Evolutionary conservation across 2,797 vertebrate species (phyloP).

Genomic region (Cercopithecus petaurista): DNA sequence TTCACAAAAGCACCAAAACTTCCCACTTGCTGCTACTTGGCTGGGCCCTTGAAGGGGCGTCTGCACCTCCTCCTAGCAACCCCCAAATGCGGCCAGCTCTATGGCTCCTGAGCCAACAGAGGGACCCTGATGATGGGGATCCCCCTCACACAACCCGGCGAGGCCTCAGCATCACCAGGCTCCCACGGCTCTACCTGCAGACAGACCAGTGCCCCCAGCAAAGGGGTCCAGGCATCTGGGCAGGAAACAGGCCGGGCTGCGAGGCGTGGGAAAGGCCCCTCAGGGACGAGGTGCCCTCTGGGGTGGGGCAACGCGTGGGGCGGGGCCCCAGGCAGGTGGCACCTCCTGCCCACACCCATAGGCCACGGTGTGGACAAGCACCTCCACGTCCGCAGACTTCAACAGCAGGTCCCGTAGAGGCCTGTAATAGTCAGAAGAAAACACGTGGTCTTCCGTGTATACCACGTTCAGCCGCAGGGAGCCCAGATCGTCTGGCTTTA

Average conservation of each 20-base stretch:
- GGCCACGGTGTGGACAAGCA: not conserved
- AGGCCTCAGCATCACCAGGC: not conserved
- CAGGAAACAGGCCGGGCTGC: not conserved
- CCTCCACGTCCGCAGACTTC: slow-evolving; percentile 93
- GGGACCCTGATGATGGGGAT: not conserved
- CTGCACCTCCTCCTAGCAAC: not conserved
- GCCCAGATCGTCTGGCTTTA: slow-evolving; percentile 96
- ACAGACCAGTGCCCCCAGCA: not conserved
- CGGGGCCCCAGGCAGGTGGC: not conserved
- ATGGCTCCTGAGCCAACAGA: not conserved
- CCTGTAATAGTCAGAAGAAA: slow-evolving; percentile 94
- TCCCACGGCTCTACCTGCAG: not conserved
- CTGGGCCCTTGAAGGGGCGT: not conserved
- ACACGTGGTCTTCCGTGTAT: slow-evolving; percentile 99
- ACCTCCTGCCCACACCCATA: not conserved
- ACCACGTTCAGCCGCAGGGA: slow-evolving; percentile 97
- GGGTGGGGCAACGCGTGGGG: not conserved
- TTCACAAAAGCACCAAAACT: not conserved
- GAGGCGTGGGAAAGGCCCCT: not conserved
- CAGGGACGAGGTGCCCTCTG: not conserved
- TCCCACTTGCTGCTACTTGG: not conserved
- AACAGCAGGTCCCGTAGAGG: slow-evolving; percentile 94
- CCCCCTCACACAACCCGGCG: too few relatives aligned
- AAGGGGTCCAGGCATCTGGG: not conserved
- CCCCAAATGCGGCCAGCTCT: not conserved